phyloP scores from a whole-genome alignment of 92 coral and sea anemone genomes.

The Siderastrea siderea region DNA sequence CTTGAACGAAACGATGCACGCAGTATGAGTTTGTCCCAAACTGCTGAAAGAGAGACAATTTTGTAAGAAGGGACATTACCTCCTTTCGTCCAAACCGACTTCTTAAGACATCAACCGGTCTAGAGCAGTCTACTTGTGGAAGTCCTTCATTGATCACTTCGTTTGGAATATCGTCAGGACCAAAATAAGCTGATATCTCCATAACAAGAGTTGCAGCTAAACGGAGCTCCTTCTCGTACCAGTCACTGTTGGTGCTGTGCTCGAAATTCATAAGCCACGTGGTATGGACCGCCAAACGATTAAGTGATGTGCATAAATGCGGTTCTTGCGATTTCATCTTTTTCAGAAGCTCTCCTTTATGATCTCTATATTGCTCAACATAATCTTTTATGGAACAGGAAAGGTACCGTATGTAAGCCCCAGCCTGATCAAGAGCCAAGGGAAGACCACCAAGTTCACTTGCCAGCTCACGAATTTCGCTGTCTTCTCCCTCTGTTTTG shows the following conservation, averaged over 20 bases:
- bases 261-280: constrained; percentile 16
- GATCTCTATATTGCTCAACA: constrained; percentile 53
- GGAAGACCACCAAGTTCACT: constrained; percentile 80
- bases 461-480: constrained; percentile 46
- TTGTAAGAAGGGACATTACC: constrained; percentile 1
- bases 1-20: constrained; percentile 53
- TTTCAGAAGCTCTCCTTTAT: constrained; percentile 35
- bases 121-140: background rate
- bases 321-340: background rate
- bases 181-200: constrained; percentile 78
- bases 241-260: constrained; percentile 23
- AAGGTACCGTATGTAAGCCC: constrained; percentile 64
- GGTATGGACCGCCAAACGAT: constrained; percentile 16
- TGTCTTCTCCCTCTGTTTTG: constrained; percentile 20
- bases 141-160: constrained; percentile 85
- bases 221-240: constrained; percentile 42
- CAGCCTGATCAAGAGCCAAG: constrained; percentile 85
- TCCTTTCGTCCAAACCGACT: background rate
- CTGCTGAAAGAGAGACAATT: constrained; percentile 10
- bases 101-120: background rate
- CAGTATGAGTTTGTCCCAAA: too few relatives aligned
- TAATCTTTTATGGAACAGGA: constrained; percentile 48
- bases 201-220: background rate
- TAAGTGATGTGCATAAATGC: constrained; percentile 55
- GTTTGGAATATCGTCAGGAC: constrained; percentile 81